Conservation (phyloP, 2,797 vertebrate species). For the Thripadectes ignobilis region DNA sequence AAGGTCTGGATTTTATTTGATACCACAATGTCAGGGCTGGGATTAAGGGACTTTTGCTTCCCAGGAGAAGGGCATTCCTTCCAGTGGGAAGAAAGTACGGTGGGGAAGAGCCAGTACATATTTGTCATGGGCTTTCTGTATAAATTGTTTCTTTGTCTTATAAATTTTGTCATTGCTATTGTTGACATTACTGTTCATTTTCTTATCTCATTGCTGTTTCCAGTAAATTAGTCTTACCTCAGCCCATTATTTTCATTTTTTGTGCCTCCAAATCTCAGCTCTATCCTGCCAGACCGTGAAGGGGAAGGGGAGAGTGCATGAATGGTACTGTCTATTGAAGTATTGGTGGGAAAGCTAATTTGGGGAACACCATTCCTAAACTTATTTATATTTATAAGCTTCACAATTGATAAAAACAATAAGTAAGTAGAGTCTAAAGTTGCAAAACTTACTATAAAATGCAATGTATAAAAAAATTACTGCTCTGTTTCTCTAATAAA, state of each 20-base stretch:
- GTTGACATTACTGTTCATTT: not conserved
- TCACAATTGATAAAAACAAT: not conserved
- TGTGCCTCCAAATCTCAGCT: not conserved
- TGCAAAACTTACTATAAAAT: not conserved
- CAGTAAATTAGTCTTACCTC: not conserved
- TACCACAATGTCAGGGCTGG: not conserved
- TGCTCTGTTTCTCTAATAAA: not conserved
- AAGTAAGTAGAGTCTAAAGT: not conserved
- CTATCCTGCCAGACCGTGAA: not conserved
- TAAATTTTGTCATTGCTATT: not conserved
- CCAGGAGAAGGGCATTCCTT: not conserved
- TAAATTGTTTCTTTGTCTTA: not conserved
- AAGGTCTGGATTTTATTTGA: not conserved
- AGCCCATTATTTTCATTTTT: not conserved
- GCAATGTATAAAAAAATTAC: not conserved
- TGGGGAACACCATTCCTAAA: not conserved
- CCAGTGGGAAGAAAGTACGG: not conserved
- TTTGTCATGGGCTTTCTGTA: not conserved
- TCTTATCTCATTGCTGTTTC: not conserved
- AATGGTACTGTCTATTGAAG: not conserved
- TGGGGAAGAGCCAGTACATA: not conserved
- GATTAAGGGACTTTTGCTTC: not conserved
- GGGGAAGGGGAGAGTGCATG: rapidly evolving
- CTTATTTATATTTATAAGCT: not conserved
- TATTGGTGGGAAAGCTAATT: not conserved